A percentile compares a stretch with the other conserved stretches of the same genome.
These are phyloP conservation scores for Sminthopsis crassicaudata DNA, from an alignment of 2,113 vertebrate genomes.

Conservation along the genomic window DNA sequence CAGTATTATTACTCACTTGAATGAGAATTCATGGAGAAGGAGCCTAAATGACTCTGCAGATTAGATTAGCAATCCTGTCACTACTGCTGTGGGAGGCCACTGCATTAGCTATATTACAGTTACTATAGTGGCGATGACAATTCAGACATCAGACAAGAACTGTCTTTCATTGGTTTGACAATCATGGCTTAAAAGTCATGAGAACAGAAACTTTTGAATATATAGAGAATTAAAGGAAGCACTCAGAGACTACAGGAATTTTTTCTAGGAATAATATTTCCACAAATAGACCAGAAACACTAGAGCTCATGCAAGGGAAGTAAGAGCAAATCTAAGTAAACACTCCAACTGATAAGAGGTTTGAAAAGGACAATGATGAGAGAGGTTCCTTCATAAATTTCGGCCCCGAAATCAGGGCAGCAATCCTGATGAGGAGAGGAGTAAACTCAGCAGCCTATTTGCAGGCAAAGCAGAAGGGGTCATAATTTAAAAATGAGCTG, in stretches of 20 bases:
- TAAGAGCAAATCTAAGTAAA: neutral
- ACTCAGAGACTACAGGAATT: neutral
- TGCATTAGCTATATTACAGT: neutral
- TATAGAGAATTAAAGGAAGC: neutral
- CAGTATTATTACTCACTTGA: no score
- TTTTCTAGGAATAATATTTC: neutral
- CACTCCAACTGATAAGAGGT: neutral
- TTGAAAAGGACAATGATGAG: neutral
- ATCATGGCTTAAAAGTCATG: neutral
- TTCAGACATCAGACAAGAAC: neutral
- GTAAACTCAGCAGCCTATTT: neutral
- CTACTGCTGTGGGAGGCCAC: neutral
- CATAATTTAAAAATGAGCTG: neutral
- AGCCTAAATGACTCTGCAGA: no score
- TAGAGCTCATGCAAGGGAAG: neutral
- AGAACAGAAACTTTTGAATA: neutral
- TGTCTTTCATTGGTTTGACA: neutral
- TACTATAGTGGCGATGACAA: neutral
- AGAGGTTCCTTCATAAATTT: neutral
- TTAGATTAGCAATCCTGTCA: neutral
- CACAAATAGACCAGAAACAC: neutral
- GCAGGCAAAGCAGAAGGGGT: neutral
- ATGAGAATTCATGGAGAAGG: no score
- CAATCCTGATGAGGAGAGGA: neutral
- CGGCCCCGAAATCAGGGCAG: neutral